These are phyloP conservation scores for Cladorhizidae sp. DNA, from an alignment of 37 sponge, comb jelly and placozoan species.

Conservation along the genomic window DNA sequence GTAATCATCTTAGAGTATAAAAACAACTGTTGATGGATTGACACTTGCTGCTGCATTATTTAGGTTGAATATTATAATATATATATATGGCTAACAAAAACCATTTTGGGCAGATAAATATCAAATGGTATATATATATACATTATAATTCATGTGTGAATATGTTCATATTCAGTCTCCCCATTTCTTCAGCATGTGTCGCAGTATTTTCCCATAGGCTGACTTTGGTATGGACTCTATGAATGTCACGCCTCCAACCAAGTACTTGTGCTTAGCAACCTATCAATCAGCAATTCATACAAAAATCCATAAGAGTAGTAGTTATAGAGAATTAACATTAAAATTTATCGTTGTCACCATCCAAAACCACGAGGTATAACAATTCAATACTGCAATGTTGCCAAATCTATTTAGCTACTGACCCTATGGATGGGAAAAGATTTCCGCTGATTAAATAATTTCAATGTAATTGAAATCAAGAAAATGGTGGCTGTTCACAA, in stretches of 20 bases:
- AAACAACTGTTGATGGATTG: no score
- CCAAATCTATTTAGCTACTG: no score
- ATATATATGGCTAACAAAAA: neutral
- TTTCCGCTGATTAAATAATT: no score
- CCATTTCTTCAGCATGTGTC: conserved; percentile 49
- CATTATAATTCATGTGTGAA: neutral
- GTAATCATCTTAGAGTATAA: no score
- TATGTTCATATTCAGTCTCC: neutral
- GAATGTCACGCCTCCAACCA: conserved; percentile 78
- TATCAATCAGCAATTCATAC: neutral
- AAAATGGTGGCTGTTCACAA: no score
- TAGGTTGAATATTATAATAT: neutral
- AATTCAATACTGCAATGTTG: no score
- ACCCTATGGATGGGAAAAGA: no score
- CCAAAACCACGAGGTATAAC: no score
- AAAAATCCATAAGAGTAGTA: neutral
- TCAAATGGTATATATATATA: no score
- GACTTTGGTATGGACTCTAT: conserved; percentile 82
- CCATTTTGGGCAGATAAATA: neutral
- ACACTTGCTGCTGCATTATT: neutral
- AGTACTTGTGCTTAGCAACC: conserved; percentile 72
- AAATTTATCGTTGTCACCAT: no score
- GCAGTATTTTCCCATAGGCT: conserved; percentile 84
- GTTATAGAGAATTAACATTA: no score
- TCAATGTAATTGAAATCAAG: no score